Evolutionary conservation across 2,888 invertebrate genomes (phyloP).

Genomic region (Macrosiphum euphorbiae): DNA sequence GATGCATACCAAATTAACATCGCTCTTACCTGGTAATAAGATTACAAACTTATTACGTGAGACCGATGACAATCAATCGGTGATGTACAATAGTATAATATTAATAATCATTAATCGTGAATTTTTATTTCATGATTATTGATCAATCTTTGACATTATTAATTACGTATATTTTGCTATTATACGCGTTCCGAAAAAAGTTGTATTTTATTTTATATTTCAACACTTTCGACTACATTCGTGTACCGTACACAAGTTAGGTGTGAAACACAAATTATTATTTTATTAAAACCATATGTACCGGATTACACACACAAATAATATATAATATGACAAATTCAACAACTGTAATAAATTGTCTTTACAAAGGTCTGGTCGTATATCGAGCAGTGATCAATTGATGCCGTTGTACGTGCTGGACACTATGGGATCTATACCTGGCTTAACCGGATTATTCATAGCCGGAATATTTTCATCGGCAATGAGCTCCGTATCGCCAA

Average conservation of each 20-base stretch:
- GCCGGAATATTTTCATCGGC: slow-evolving; percentile 73
- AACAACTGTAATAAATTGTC: not conserved
- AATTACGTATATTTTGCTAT: not conserved
- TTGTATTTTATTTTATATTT: not conserved
- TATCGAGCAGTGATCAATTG: slow-evolving; percentile 70
- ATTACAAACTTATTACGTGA: not conserved
- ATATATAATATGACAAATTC: not conserved
- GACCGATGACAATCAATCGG: too few species aligned
- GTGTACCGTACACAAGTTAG: not conserved
- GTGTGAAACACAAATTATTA: not conserved
- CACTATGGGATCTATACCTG: slow-evolving; percentile 75
- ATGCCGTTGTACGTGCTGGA: slow-evolving; percentile 86
- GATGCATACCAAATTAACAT: not conserved
- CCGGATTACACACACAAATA: not conserved
- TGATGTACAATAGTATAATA: too few species aligned
- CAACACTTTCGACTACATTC: not conserved
- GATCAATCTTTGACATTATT: too few species aligned
- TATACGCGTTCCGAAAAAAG: not conserved
- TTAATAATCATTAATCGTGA: too few species aligned
- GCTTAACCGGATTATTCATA: slow-evolving; percentile 89
- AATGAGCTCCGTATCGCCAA: slow-evolving; percentile 85
- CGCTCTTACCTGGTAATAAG: not conserved
- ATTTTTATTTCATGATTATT: too few species aligned
- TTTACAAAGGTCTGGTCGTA: slow-evolving; percentile 46
- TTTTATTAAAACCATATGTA: not conserved